These are phyloP conservation scores for Galeruca laticollis DNA, from an alignment of 2,888 invertebrate genomes.

Conservation along the genomic window DNA sequence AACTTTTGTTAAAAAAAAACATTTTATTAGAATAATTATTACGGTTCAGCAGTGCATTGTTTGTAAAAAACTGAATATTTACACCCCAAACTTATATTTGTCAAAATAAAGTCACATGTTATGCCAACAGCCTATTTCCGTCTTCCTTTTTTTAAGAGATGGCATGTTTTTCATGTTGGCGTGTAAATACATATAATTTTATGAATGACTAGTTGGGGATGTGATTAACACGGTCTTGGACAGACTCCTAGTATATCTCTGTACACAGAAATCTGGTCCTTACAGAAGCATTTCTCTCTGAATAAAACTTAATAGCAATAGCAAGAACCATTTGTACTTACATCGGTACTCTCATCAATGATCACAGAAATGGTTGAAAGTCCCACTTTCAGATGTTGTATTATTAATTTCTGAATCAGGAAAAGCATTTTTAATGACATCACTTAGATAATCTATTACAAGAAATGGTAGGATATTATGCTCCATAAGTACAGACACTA, in stretches of 20 bases:
- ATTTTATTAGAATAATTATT: too few species aligned
- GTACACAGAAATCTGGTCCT: constrained; percentile 39
- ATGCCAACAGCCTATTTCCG: too few species aligned
- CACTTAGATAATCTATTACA: constrained; percentile 40
- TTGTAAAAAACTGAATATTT: too few species aligned
- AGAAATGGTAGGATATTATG: constrained; percentile 41
- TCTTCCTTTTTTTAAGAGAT: too few species aligned
- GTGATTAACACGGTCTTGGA: too few species aligned
- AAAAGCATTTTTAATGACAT: constrained; percentile 36
- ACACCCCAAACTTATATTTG: too few species aligned
- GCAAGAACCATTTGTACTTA: constrained; percentile 36
- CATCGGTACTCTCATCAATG: constrained; percentile 42
- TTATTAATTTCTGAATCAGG: constrained; percentile 37
- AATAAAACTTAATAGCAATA: constrained; percentile 40
- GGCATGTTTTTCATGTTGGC: too few species aligned
- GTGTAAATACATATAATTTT: too few species aligned
- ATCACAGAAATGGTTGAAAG: constrained; percentile 36
- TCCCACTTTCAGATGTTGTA: constrained; percentile 32
- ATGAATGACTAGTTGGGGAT: too few species aligned
- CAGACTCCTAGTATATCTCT: constrained; percentile 36
- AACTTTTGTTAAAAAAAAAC: too few species aligned
- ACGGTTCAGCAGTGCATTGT: too few species aligned
- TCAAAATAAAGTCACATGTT: too few species aligned
- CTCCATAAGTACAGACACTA: constrained; percentile 35
- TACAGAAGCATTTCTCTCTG: constrained; percentile 22